These are phyloP conservation scores for Lontra canadensis DNA, from an alignment of 2,113 vertebrate genomes.

Conservation along the genomic window DNA sequence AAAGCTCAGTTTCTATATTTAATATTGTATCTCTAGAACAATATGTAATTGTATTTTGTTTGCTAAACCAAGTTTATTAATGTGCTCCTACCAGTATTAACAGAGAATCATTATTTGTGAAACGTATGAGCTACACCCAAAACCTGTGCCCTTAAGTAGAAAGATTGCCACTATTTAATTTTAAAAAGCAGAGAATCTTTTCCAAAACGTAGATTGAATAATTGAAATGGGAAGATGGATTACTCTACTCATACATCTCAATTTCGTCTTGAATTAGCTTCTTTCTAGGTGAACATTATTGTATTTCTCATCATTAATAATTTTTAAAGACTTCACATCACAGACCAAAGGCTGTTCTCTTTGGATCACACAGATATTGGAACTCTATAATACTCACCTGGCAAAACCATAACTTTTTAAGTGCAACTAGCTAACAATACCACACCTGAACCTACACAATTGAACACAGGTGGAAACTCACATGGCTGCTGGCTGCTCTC, in stretches of 20 bases:
- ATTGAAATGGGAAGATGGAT: slow-evolving; percentile 45
- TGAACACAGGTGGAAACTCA: neutral
- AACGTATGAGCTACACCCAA: slow-evolving; percentile 42
- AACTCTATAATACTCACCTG: neutral
- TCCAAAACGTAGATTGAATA: neutral
- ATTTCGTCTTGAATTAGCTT: neutral
- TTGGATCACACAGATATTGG: neutral
- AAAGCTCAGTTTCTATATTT: slow-evolving; percentile 64
- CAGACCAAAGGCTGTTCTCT: neutral
- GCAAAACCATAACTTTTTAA: neutral
- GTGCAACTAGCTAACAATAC: neutral
- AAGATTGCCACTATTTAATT: slow-evolving; percentile 65
- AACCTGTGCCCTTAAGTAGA: slow-evolving; percentile 45
- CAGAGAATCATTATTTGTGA: slow-evolving; percentile 65
- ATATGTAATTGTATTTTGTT: slow-evolving; percentile 67
- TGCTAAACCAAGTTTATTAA: slow-evolving; percentile 75
- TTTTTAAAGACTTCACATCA: neutral
- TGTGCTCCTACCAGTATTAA: slow-evolving; percentile 43
- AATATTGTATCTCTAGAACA: slow-evolving; percentile 52
- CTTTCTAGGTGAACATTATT: slow-evolving; percentile 40
- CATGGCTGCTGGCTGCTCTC: neutral
- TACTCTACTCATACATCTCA: slow-evolving; percentile 53
- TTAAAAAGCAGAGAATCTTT: slow-evolving; percentile 59
- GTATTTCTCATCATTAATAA: neutral
- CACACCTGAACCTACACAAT: neutral